These are phyloP conservation scores for Synergus umbraculus DNA, from an alignment of 2,888 invertebrate genomes.

Conservation along the genomic window DNA sequence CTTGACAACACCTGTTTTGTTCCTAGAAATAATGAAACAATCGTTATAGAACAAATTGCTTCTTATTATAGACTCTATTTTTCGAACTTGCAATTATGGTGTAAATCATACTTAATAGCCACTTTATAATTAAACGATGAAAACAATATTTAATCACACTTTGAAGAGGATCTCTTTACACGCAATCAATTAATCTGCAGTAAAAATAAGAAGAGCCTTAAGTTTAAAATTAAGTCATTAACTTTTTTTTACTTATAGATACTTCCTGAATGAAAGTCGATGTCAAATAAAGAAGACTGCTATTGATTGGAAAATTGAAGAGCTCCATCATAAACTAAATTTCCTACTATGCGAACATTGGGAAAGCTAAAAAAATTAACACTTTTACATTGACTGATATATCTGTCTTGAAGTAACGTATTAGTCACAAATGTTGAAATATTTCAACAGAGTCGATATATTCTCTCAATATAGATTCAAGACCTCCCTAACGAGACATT, in stretches of 20 bases:
- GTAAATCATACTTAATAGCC: conserved; percentile 30
- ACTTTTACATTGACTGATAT: not conserved
- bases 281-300: not conserved
- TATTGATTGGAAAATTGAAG: not conserved
- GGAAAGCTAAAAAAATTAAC: not conserved
- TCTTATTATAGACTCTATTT: conserved; percentile 33
- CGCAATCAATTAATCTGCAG: conserved; percentile 15
- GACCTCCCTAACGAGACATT: not conserved
- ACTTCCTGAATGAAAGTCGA: not conserved
- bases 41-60: conserved; percentile 17
- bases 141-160: conserved; percentile 37
- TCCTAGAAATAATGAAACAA: conserved; percentile 34
- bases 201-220: conserved; percentile 31
- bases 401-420: not conserved
- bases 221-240: conserved; percentile 2
- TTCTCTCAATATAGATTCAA: conserved; percentile 9
- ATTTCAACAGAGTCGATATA: conserved; percentile 32
- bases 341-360: too few relatives aligned
- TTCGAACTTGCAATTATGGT: conserved; percentile 33
- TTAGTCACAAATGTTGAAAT: conserved; percentile 6
- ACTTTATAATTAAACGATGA: conserved; percentile 31
- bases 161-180: not conserved
- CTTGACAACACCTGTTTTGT: conserved; percentile 32
- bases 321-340: too few relatives aligned
- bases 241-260: not conserved